Evolutionary conservation across 2,797 vertebrate genomes (phyloP).

Genomic region (Leptodactylus fallax): DNA sequence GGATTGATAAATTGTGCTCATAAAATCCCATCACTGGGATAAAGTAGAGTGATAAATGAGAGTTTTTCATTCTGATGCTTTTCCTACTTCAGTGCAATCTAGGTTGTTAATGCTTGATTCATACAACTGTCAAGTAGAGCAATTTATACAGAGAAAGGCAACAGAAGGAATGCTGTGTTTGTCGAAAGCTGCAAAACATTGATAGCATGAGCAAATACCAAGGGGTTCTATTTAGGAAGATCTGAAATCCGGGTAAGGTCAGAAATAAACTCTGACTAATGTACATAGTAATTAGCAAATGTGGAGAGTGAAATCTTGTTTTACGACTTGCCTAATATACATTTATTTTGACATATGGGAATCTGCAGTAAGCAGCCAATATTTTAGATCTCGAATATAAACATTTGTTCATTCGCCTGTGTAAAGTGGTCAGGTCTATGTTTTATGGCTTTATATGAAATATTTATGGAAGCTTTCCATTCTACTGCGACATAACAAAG

Average conservation of each 20-base stretch:
- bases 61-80: slow-evolving; percentile 65
- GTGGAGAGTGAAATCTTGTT: slow-evolving; percentile 37
- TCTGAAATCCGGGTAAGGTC: slow-evolving; percentile 36
- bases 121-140: slow-evolving; percentile 65
- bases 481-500: slow-evolving; percentile 14
- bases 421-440: neutral
- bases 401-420: slow-evolving; percentile 13
- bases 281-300: slow-evolving; percentile 54
- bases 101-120: slow-evolving; percentile 65
- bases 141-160: slow-evolving; percentile 64
- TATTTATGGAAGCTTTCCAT: slow-evolving; percentile 28
- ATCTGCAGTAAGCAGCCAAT: neutral
- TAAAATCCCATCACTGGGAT: slow-evolving; percentile 64
- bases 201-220: slow-evolving; percentile 63
- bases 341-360: slow-evolving; percentile 39
- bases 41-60: slow-evolving; percentile 64
- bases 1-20: slow-evolving; percentile 62
- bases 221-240: slow-evolving; percentile 53
- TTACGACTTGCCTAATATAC: slow-evolving; percentile 46
- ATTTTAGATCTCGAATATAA: slow-evolving; percentile 20
- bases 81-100: slow-evolving; percentile 64
- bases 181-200: slow-evolving; percentile 63
- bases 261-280: slow-evolving; percentile 55
- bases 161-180: slow-evolving; percentile 63
- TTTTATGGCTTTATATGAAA: slow-evolving; percentile 33